Base-by-base conservation (phyloP, 2,797 vertebrate genomes). In the Echeneis naucrates region DNA sequence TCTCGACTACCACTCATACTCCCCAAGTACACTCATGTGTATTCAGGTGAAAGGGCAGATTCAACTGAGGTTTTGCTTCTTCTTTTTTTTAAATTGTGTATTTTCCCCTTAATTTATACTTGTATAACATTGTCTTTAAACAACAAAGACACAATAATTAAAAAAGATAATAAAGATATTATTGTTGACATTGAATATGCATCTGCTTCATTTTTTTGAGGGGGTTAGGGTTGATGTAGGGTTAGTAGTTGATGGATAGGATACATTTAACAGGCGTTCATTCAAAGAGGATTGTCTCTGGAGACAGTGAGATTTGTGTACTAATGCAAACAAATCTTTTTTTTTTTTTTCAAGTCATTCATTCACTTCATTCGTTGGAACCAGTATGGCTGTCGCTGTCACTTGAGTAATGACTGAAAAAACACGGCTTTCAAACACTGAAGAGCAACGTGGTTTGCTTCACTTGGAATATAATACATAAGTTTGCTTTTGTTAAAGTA, bases 21-120 rank as follows among this genome's bases (percentile, higher is more conserved):
- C 52, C 45, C 60, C 72, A 70, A 54, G 82, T 76, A 79, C 81
- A 85, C 65, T 2, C n/a, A 23, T 8, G 64, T 89, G 72, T 82
- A 72, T 88, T 91, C 84, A 89, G 73, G 78, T 87, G 76, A 82
- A 78, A 87, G 79, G 80, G 69, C 51, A 8, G 58, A 87, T 83
- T 89, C 62, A 81, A 77, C 72, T 75, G 60, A 82, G 70, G 37
- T 80, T 78, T 78, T 74, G 50, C 44, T 78, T 67, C 12, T 79
- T 56, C 67, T 75, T 73, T 81, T 84, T 85, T 74, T 76, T 64
- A 12, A 65, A 85, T 88, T 82, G 75, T 91, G 78, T 77, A 77
- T 87, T 88, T 88, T 85, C 48, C 79, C 77, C 59, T 86, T 91
- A 82, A 92, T 93, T 92, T 93, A 88, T 93, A 91, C 86, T 90